phyloP scores from a whole-genome alignment of 2,888 invertebrate genomes.

The Xestia rhomboidea region DNA sequence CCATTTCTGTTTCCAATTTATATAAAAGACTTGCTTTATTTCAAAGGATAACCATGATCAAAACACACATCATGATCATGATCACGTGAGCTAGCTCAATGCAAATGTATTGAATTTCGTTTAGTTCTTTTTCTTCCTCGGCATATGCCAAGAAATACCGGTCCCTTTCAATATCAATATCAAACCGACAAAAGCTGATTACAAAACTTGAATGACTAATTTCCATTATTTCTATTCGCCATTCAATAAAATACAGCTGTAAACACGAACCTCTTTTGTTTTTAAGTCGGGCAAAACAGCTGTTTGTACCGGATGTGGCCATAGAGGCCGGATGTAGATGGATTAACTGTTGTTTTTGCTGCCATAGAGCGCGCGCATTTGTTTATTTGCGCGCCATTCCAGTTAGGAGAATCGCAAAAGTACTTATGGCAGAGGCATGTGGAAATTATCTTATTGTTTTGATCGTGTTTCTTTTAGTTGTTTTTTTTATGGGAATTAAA shows the following conservation, averaged over 20 bases:
- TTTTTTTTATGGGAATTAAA: conserved; percentile 15
- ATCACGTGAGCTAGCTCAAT: neutral
- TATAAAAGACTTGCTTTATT: neutral
- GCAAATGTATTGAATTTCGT: neutral
- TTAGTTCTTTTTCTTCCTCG: neutral
- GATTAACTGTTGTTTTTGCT: conserved; percentile 68
- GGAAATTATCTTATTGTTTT: conserved; percentile 18
- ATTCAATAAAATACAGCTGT: conserved; percentile 63
- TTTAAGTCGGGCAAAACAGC: conserved; percentile 60
- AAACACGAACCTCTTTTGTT: conserved; percentile 46
- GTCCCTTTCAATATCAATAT: neutral
- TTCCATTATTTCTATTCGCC: conserved; percentile 29
- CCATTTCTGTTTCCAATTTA: neutral
- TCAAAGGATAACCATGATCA: neutral
- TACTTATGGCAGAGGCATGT: conserved; percentile 42
- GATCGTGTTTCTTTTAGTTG: conserved; percentile 22
- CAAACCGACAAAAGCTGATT: conserved; percentile 7
- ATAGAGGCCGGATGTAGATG: conserved; percentile 64
- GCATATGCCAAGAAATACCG: conserved; percentile 19
- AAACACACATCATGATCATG: too few relatives aligned
- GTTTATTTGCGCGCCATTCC: conserved; percentile 59
- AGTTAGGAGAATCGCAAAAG: conserved; percentile 30
- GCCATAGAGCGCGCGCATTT: conserved; percentile 49
- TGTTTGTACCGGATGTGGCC: conserved; percentile 62
- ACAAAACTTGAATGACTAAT: conserved; percentile 16